Base-by-base conservation (phyloP, 2,113 vertebrate species). In the Nematolebias whitei region DNA sequence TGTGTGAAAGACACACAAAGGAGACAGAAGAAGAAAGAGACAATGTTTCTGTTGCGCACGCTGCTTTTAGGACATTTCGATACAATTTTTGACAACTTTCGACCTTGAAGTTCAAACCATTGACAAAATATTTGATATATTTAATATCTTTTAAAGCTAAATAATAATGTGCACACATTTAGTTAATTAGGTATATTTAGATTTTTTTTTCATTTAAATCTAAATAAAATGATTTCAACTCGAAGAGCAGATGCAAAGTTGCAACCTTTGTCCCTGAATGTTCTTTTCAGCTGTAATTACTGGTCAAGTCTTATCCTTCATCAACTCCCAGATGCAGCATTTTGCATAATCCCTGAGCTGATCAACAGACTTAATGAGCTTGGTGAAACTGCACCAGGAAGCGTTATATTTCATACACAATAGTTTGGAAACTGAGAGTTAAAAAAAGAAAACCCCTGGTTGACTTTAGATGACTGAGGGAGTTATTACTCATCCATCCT, bases 281-380 rank as follows among this genome's bases (percentile, higher is more conserved):
- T 4, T 2, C 13, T 12, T 51, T 24, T n/a, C 40, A 41, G 40
- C 40, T 41, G 40, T 14, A 41, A 15, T 41, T 41, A 35, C 32
- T 43, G 12, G 14, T 35, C 4, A 39, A 60, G 13, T 55, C 20
- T 44, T 48, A 47, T 18, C 32, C 32, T 40, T 41, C 20, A 32
- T 73, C 26, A 50, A 7, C 22, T 63, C 35, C 24, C 63, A 54
- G 57, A 26, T 22, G 11, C 18, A 51, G 7, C 6, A 19, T 7
- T 73, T 68, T 73, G 43, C 57, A 68, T 62, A 41, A 58, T 54
- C 38, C n/a, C 1, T 39, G 22, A 61, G 26, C 26, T 22, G 40
- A 38, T 45, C 2, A 55, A 22, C 44, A 16, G 15, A 50, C 50
- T 49, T 32, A 71, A 20, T 15, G 47, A 58, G 43, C 22, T 51